Conservation (phyloP, 2,797 vertebrate genomes). For the Otolemur crassicaudatus region DNA sequence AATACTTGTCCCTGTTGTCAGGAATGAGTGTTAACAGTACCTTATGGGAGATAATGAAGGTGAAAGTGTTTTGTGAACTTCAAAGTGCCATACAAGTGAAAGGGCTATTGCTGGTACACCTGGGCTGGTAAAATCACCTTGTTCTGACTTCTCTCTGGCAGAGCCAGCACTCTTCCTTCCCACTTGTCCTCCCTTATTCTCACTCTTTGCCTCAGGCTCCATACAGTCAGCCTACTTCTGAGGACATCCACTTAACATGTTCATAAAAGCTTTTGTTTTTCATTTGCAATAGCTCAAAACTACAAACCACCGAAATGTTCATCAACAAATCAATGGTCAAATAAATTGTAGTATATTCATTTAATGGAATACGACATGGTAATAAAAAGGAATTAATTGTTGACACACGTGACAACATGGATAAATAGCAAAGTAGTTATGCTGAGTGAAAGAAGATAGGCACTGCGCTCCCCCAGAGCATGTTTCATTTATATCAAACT, state of each 20-base stretch:
- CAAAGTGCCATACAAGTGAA: not conserved
- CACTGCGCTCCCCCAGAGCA: not conserved
- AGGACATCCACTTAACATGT: not conserved
- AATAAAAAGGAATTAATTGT: conserved; percentile 14
- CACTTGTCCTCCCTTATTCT: not conserved
- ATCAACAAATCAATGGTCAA: not conserved
- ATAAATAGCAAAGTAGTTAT: conserved; percentile 34
- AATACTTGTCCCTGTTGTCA: not conserved
- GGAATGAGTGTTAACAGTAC: not conserved
- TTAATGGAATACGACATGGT: not conserved
- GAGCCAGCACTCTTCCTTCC: not conserved
- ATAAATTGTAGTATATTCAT: not conserved
- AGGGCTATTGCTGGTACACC: not conserved
- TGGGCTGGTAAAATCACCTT: not conserved
- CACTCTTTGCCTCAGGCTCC: not conserved
- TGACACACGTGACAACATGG: not conserved
- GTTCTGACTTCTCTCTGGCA: not conserved
- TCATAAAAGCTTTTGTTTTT: not conserved
- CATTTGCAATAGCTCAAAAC: not conserved
- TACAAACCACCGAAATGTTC: not conserved
- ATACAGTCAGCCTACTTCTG: not conserved
- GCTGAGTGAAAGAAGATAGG: not conserved
- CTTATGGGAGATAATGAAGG: not conserved
- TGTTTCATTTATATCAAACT: conserved; percentile 31
- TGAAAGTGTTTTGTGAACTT: not conserved